A percentile compares a stretch with the other conserved stretches of the same genome.
phyloP scores from a whole-genome alignment of 2,113 vertebrate species.

The Strix uralensis region DNA sequence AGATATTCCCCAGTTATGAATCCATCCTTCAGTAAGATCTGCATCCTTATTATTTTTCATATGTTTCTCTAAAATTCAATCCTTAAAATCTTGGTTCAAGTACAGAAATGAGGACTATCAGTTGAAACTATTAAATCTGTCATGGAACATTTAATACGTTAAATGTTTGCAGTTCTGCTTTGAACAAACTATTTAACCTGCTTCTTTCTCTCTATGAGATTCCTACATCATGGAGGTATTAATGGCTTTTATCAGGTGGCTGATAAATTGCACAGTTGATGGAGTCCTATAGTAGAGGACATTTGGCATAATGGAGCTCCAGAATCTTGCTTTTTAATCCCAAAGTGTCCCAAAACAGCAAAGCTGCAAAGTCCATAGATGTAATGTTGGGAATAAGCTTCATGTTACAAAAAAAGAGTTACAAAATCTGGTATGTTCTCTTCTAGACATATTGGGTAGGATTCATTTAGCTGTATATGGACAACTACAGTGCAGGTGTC shows the following conservation, averaged over 20 bases:
- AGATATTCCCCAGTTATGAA: background rate
- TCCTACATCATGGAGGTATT: background rate
- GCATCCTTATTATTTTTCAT: background rate
- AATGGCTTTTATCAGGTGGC: background rate
- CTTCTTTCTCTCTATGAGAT: background rate
- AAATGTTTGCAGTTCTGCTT: background rate
- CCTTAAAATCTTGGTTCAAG: background rate
- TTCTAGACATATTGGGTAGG: background rate
- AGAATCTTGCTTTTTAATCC: background rate
- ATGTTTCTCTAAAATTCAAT: background rate
- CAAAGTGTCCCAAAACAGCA: background rate
- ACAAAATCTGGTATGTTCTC: accelerated
- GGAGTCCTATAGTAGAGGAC: background rate
- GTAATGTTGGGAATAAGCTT: background rate
- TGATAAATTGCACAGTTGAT: background rate
- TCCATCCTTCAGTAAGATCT: background rate
- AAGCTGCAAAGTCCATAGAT: background rate
- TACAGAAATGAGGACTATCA: background rate
- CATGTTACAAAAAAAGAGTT: background rate
- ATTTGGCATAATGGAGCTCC: background rate
- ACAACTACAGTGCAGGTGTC: background rate
- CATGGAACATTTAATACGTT: background rate
- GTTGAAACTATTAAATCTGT: background rate
- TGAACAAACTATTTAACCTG: background rate
- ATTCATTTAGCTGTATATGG: background rate